phyloP scores from a whole-genome alignment of 2,797 vertebrate species.

The Bryconaethiops microstoma region DNA sequence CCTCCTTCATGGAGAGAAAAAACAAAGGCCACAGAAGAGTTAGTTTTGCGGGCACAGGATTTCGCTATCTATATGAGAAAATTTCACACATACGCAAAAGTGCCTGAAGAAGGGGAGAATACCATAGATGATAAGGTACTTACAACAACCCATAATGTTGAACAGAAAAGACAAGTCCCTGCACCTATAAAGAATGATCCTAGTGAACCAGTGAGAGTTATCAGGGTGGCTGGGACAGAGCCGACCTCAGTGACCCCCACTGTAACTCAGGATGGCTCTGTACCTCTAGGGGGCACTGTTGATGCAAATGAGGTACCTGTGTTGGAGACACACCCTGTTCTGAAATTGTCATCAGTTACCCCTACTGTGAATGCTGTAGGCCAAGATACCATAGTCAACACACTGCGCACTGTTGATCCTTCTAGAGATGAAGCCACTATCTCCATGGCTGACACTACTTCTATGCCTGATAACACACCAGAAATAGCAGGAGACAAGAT shows the following conservation, averaged over 20 bases:
- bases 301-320: slow-evolving; percentile 12
- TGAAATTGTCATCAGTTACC: slow-evolving; percentile 6
- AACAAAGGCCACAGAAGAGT: slow-evolving; percentile 16
- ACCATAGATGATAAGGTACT: not conserved
- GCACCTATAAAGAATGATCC: not conserved
- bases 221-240: slow-evolving; percentile 48
- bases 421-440: slow-evolving; percentile 11
- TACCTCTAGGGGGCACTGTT: slow-evolving; percentile 32
- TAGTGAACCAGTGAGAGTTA: slow-evolving; percentile 10
- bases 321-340: slow-evolving; percentile 7
- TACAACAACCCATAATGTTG: not conserved
- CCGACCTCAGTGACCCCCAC: slow-evolving; percentile 29
- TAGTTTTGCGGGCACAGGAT: slow-evolving; percentile 33
- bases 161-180: slow-evolving; percentile 23
- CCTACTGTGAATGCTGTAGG: not conserved
- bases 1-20: slow-evolving; percentile 23
- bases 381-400: not conserved
- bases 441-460: not conserved
- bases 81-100: slow-evolving; percentile 59
- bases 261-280: slow-evolving; percentile 29
- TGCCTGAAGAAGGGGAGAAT: slow-evolving; percentile 45
- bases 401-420: slow-evolving; percentile 18
- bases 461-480: not conserved
- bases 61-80: slow-evolving; percentile 30
- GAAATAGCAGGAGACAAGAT: slow-evolving; percentile 12